phyloP scores from a whole-genome alignment of 1,140 invertebrate species.

The Drosophila erecta region DNA sequence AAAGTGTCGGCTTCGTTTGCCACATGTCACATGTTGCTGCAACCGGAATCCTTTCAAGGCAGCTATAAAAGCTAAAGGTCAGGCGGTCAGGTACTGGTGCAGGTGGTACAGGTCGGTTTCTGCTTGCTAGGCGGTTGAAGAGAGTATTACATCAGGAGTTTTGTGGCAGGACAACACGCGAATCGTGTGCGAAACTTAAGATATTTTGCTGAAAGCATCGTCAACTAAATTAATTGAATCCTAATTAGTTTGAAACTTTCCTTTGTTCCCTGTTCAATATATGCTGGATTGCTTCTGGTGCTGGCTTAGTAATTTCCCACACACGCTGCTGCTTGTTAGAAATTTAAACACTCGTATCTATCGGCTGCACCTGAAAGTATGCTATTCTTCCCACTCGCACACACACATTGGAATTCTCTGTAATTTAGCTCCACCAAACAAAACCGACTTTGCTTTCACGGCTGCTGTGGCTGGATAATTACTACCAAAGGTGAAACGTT shows the following conservation, averaged over 20 bases:
- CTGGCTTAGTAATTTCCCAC: not conserved
- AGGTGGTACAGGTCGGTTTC: not conserved
- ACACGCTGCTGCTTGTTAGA: not conserved
- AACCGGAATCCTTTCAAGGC: constrained; percentile 20
- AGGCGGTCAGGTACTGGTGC: constrained; percentile 5
- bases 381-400: constrained; percentile 20
- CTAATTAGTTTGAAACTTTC: constrained; percentile 26
- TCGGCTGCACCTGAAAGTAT: constrained; percentile 20
- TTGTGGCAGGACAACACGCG: not conserved
- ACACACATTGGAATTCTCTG: not conserved
- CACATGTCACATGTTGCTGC: constrained; percentile 40
- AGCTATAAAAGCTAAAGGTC: constrained; percentile 26
- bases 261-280: constrained; percentile 6
- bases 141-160: not conserved
- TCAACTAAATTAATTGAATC: constrained; percentile 22
- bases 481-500: constrained; percentile 50
- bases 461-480: constrained; percentile 51
- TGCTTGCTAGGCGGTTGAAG: not conserved
- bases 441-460: constrained; percentile 1
- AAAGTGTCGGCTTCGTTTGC: constrained; percentile 21
- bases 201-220: not conserved
- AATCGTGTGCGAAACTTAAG: constrained; percentile 9
- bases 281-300: not conserved
- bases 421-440: constrained; percentile 44
- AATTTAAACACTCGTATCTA: constrained; percentile 14